A percentile compares a stretch with the other conserved stretches of the same genome.
Evolutionary conservation across 2,888 invertebrate species (phyloP).

Genomic region (Leucoma salicis): DNA sequence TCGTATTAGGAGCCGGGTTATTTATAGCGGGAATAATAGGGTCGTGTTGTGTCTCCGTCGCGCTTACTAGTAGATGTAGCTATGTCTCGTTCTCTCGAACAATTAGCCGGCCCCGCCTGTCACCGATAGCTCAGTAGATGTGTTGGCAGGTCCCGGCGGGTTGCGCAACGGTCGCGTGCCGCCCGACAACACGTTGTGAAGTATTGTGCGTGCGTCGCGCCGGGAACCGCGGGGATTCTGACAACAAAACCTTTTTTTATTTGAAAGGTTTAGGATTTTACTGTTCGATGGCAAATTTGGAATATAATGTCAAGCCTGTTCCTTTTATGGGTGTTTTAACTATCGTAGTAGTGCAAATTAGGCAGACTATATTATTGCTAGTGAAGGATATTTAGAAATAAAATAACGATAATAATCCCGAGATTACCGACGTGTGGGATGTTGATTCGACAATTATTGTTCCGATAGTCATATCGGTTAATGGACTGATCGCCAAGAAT

Average conservation of each 20-base stretch:
- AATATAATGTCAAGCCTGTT: no score
- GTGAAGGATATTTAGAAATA: no score
- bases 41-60: conserved; percentile 39
- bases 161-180: conserved; percentile 23
- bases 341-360: no score
- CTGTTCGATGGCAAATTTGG: no score
- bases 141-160: conserved; percentile 11
- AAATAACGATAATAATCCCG: no score
- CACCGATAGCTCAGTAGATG: conserved; percentile 41
- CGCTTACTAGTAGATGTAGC: conserved; percentile 9
- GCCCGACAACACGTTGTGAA: conserved; percentile 6
- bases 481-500: no score
- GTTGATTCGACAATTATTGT: no score
- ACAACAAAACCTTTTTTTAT: background rate
- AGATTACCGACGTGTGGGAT: no score
- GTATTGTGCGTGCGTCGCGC: background rate
- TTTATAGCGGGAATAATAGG: conserved; percentile 66
- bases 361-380: no score
- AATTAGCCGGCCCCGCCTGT: conserved; percentile 55
- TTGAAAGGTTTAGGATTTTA: no score
- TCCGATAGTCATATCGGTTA: no score
- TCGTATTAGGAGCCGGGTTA: conserved; percentile 64
- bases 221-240: background rate
- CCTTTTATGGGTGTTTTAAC: no score
- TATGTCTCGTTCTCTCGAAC: conserved; percentile 40